phyloP scores from a whole-genome alignment of 2,888 invertebrate genomes.

The Acanthopleura granulata region DNA sequence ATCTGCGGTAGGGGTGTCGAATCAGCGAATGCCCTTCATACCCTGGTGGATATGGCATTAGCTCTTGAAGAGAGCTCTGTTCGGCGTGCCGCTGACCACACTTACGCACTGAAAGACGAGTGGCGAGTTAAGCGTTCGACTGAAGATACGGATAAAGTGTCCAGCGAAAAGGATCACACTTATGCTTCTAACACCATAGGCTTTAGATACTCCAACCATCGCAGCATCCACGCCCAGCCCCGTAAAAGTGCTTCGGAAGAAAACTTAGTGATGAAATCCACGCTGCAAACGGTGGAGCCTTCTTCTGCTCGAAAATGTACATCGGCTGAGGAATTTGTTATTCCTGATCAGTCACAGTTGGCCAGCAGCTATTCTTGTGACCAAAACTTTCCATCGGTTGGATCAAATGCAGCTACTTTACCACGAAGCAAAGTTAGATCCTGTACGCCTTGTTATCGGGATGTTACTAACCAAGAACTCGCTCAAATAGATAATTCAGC shows the following conservation, averaged over 20 bases:
- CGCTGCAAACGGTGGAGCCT: not conserved
- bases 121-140: not conserved
- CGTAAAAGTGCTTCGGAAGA: constrained; percentile 15
- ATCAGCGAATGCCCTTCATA: not conserved
- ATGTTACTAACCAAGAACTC: not conserved
- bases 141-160: constrained; percentile 1
- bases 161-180: constrained; percentile 13
- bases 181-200: constrained; percentile 14
- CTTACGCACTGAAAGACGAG: not conserved
- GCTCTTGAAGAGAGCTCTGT: not conserved
- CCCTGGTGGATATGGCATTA: constrained; percentile 13
- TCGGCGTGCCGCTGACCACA: not conserved
- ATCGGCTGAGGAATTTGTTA: not conserved
- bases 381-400: not conserved
- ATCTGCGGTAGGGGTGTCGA: not conserved
- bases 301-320: constrained; percentile 10
- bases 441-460: not conserved
- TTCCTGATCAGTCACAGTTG: not conserved
- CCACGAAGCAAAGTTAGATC: not conserved
- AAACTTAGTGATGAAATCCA: not conserved
- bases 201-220: constrained; percentile 10
- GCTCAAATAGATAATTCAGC: not conserved
- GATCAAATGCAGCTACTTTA: constrained; percentile 1
- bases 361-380: not conserved
- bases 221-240: not conserved